Evolutionary conservation across 2,888 invertebrate genomes (phyloP).

Genomic region (Xestia ashworthii): DNA sequence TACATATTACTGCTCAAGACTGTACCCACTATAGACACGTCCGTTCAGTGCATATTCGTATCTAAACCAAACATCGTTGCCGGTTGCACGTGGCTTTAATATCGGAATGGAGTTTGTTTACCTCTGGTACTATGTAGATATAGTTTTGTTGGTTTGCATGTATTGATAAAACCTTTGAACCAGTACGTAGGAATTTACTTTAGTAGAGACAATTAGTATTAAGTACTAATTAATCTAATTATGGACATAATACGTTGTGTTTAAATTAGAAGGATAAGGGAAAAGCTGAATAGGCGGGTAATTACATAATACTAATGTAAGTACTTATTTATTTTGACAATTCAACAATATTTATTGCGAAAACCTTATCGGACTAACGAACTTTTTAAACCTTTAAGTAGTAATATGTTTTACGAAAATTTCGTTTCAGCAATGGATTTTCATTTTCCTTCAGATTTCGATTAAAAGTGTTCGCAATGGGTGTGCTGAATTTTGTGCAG

Average conservation of each 20-base stretch:
- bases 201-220: not conserved
- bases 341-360: no score
- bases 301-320: not conserved
- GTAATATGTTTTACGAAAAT: not conserved
- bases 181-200: conserved; percentile 12
- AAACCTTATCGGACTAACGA: no score
- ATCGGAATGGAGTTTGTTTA: conserved; percentile 64
- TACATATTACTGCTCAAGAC: not conserved
- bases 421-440: not conserved
- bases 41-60: conserved; percentile 46
- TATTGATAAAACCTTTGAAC: conserved; percentile 54
- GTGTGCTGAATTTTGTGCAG: no score
- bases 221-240: not conserved
- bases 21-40: conserved; percentile 24
- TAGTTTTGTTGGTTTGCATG: conserved; percentile 9
- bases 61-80: conserved; percentile 47
- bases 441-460: not conserved
- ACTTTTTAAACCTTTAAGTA: no score
- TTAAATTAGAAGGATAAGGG: not conserved
- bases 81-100: conserved; percentile 63
- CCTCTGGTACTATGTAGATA: conserved; percentile 46
- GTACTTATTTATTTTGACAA: no score
- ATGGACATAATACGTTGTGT: not conserved
- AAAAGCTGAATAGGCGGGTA: not conserved
- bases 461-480: not conserved